Percentiles rank a stretch among this genome's conserved stretches.
Evolutionary conservation across 2,797 vertebrate species (phyloP).

Genomic region (Girardinus metallicus): DNA sequence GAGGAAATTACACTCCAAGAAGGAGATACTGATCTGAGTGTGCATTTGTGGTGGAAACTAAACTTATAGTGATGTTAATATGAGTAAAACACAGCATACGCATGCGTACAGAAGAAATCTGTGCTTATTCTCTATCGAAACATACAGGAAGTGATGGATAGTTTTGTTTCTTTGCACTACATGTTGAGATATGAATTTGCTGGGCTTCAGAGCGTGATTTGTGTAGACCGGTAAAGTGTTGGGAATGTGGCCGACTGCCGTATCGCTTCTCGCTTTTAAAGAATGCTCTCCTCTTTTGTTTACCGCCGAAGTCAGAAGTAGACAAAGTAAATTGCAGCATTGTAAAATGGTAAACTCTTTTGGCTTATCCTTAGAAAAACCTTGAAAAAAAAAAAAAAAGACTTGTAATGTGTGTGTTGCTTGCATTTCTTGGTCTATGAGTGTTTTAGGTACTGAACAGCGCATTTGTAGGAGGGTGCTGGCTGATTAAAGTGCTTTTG

Average conservation of each 20-base stretch:
- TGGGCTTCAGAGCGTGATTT: not conserved
- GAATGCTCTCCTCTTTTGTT: not conserved
- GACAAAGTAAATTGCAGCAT: not conserved
- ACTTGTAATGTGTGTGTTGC: not conserved
- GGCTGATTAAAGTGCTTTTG: conserved; percentile 68
- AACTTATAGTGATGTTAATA: not conserved
- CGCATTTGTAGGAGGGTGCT: conserved; percentile 9
- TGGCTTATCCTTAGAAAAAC: not conserved
- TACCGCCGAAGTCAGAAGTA: not conserved
- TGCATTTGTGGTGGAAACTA: not conserved
- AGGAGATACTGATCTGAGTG: not conserved
- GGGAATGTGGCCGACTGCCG: not conserved
- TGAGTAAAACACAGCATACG: not conserved
- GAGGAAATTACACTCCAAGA: conserved; percentile 10
- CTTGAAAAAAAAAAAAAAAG: conserved; percentile 10
- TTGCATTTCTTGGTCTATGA: conserved; percentile 2
- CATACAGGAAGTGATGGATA: not conserved
- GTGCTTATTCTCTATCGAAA: not conserved
- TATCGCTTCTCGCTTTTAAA: not conserved
- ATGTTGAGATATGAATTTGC: not conserved
- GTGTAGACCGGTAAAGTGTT: not conserved
- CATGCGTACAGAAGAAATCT: not conserved
- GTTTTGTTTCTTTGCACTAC: not conserved
- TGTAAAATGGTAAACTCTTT: not conserved
- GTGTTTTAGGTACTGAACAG: not conserved